Evolutionary conservation across 1,140 invertebrate genomes (phyloP).

Genomic region (Carposina sasakii): DNA sequence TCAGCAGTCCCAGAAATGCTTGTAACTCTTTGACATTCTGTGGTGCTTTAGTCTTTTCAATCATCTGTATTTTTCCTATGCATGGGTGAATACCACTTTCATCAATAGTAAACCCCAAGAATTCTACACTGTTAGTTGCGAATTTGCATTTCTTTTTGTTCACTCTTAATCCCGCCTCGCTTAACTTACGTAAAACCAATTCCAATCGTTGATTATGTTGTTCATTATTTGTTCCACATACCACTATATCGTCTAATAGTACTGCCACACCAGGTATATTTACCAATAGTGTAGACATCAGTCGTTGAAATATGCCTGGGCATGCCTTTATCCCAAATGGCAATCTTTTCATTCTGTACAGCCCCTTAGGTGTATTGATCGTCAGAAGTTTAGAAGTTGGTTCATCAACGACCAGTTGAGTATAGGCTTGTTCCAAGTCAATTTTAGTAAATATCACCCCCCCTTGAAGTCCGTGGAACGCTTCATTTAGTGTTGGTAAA

Average conservation of each 20-base stretch:
- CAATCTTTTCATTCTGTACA: background rate
- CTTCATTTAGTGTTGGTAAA: background rate
- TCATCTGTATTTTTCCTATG: background rate
- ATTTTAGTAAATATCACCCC: background rate
- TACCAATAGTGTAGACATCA: background rate
- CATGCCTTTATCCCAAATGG: background rate
- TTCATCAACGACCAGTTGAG: background rate
- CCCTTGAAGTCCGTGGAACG: background rate
- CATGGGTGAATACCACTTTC: background rate
- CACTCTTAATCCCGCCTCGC: background rate
- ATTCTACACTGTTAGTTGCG: background rate
- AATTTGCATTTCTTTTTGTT: background rate
- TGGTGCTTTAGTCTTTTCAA: background rate
- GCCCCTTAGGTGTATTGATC: background rate
- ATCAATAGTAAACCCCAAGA: background rate
- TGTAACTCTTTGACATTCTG: background rate
- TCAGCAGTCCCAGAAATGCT: background rate
- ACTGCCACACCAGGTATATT: background rate
- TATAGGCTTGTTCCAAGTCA: background rate
- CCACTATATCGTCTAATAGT: background rate
- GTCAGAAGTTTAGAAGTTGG: background rate
- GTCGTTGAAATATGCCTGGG: background rate
- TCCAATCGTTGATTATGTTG: background rate
- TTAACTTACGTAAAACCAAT: background rate
- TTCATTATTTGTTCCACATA: background rate